These are phyloP conservation scores for Lepetodrilus schrolli DNA, from an alignment of 2,888 invertebrate genomes.

Conservation along the genomic window DNA sequence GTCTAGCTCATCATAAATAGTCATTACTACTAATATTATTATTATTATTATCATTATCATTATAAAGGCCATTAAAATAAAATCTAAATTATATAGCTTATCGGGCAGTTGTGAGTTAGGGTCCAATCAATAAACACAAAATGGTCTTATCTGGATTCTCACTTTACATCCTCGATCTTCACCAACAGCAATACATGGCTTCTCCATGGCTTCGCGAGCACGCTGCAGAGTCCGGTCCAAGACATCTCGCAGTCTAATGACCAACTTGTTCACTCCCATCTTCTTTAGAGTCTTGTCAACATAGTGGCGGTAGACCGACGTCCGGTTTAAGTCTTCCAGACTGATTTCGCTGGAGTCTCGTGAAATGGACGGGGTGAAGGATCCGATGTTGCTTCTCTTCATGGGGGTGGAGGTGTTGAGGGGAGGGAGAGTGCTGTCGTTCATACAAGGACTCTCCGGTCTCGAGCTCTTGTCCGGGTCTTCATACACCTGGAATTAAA, in stretches of 20 bases:
- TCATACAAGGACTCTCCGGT: not conserved
- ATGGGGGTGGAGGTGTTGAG: constrained; percentile 58
- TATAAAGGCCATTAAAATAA: no score
- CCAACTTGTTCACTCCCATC: constrained; percentile 86
- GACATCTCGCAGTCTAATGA: constrained; percentile 83
- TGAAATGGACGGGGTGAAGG: constrained; percentile 51
- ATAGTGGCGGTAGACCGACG: constrained; percentile 80
- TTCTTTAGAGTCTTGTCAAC: constrained; percentile 92
- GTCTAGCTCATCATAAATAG: no score
- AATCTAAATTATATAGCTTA: no score
- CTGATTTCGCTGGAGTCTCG: constrained; percentile 68
- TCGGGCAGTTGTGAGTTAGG: no score
- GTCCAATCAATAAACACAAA: not conserved
- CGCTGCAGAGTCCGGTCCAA: constrained; percentile 71
- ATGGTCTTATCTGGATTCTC: constrained; percentile 7
- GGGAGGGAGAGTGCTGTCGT: constrained; percentile 35
- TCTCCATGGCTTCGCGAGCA: constrained; percentile 69
- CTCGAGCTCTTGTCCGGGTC: not conserved
- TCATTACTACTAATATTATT: no score
- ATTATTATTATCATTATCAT: no score
- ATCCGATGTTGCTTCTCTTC: constrained; percentile 32
- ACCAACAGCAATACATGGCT: no score
- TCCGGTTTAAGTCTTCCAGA: constrained; percentile 59
- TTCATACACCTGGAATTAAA: not conserved
- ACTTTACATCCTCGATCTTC: no score